A percentile compares a stretch with the other conserved stretches of the same genome.
phyloP scores from a whole-genome alignment of 2,888 invertebrate genomes.

The Sturmia bella region DNA sequence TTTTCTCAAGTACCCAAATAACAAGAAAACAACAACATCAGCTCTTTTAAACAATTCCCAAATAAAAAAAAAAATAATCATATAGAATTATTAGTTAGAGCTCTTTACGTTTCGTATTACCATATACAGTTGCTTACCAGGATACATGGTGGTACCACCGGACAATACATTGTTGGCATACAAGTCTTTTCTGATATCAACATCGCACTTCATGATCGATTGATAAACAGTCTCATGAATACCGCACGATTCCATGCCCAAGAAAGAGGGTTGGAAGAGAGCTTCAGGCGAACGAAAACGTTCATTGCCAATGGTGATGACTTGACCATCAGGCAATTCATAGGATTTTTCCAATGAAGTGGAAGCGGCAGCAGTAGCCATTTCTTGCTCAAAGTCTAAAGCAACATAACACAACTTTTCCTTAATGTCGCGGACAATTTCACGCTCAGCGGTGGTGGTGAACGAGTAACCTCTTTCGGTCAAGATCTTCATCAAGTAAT shows the following conservation, averaged over 20 bases:
- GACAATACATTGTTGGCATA: conserved; percentile 96
- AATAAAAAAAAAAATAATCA: too few species aligned
- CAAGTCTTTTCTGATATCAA: conserved; percentile 96
- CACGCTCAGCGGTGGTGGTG: conserved; percentile 95
- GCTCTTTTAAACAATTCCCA: too few species aligned
- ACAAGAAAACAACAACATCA: too few species aligned
- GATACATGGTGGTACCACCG: conserved; percentile 94
- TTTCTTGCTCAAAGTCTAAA: conserved; percentile 95
- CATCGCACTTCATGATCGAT: conserved; percentile 98
- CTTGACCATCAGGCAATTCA: conserved; percentile 96
- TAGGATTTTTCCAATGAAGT: conserved; percentile 97
- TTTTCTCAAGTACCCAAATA: not conserved
- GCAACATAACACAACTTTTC: conserved; percentile 96
- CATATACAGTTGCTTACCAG: conserved; percentile 82
- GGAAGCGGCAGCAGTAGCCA: conserved; percentile 95
- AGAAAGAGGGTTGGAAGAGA: conserved; percentile 96
- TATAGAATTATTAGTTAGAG: too few species aligned
- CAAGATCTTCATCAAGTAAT: conserved; percentile 96
- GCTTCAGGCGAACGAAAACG: conserved; percentile 97
- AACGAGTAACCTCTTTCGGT: conserved; percentile 95
- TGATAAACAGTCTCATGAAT: conserved; percentile 97
- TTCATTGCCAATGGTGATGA: conserved; percentile 96
- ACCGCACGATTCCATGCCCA: conserved; percentile 91
- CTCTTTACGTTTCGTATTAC: too few species aligned
- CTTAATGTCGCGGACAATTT: conserved; percentile 97